These are phyloP conservation scores for Drosophila oshimai DNA, from an alignment of 1,140 invertebrate species.

Conservation along the genomic window DNA sequence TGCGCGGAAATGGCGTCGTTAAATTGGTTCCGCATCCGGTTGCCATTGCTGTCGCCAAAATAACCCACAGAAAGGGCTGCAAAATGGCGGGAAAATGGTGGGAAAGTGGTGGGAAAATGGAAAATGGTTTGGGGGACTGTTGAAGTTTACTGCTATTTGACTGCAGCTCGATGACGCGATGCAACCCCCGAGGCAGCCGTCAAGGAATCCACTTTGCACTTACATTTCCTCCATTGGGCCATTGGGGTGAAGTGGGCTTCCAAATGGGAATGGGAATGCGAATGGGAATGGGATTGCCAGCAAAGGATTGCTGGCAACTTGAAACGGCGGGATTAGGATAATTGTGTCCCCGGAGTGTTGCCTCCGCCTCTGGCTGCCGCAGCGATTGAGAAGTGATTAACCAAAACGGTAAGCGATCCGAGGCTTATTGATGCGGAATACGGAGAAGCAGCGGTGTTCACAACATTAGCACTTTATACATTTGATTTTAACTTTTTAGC, in stretches of 20 bases:
- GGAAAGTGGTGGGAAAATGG: background rate
- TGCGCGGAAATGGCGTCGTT: conserved; percentile 51
- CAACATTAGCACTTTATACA: no score
- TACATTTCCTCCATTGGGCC: conserved; percentile 27
- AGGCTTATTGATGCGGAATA: background rate
- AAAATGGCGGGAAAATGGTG: background rate
- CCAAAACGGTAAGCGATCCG: conserved; percentile 15
- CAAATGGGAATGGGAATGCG: background rate
- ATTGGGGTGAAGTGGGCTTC: no score
- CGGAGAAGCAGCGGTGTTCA: background rate
- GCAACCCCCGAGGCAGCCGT: conserved; percentile 17
- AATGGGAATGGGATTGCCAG: background rate
- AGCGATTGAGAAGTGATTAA: conserved; percentile 25
- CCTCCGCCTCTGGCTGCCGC: background rate
- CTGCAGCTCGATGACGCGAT: conserved; percentile 32
- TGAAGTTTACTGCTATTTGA: conserved; percentile 29
- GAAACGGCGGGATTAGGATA: conserved; percentile 13
- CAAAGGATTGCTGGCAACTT: background rate
- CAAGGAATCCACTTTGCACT: conserved; percentile 29
- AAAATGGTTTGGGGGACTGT: background rate
- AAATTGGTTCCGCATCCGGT: conserved; percentile 57
- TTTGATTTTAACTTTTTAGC: no score
- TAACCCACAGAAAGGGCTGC: background rate
- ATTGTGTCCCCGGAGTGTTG: conserved; percentile 5
- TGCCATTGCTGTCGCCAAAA: conserved; percentile 16